Conservation (phyloP, 2,888 invertebrate species). For the Spialia ferax region DNA sequence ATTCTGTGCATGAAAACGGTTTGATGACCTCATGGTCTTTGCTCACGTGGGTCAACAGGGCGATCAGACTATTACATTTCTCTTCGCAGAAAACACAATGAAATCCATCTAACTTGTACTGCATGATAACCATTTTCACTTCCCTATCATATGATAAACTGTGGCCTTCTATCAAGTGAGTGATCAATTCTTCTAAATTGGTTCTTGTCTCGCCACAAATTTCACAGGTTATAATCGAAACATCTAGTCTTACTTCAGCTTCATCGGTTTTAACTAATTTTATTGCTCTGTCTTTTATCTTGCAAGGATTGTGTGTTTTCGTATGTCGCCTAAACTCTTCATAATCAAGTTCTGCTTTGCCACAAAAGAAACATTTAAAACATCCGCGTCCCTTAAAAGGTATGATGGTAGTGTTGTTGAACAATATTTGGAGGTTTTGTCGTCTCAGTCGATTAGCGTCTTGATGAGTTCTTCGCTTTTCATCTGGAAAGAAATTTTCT, state of each 20-base stretch:
- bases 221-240: constrained; percentile 66
- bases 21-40: constrained; percentile 58
- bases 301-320: constrained; percentile 54
- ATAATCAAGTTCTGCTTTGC: constrained; percentile 47
- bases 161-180: constrained; percentile 64
- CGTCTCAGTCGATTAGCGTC: constrained; percentile 47
- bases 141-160: constrained; percentile 44
- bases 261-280: constrained; percentile 63
- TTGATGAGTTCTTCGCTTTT: constrained; percentile 49
- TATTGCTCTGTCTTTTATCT: constrained; percentile 61
- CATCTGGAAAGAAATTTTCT: constrained; percentile 58
- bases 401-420: constrained; percentile 52
- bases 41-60: constrained; percentile 59
- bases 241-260: constrained; percentile 72
- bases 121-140: constrained; percentile 42
- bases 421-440: constrained; percentile 51
- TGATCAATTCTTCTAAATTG: constrained; percentile 54
- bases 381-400: constrained; percentile 54
- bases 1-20: constrained; percentile 60
- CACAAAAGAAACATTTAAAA: constrained; percentile 52
- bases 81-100: constrained; percentile 49
- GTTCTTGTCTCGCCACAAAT: constrained; percentile 57
- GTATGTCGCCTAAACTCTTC: constrained; percentile 51
- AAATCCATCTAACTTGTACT: constrained; percentile 45
- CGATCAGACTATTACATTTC: constrained; percentile 22